phyloP scores from a whole-genome alignment of 2,797 vertebrate genomes.

The Lithobates pipiens region DNA sequence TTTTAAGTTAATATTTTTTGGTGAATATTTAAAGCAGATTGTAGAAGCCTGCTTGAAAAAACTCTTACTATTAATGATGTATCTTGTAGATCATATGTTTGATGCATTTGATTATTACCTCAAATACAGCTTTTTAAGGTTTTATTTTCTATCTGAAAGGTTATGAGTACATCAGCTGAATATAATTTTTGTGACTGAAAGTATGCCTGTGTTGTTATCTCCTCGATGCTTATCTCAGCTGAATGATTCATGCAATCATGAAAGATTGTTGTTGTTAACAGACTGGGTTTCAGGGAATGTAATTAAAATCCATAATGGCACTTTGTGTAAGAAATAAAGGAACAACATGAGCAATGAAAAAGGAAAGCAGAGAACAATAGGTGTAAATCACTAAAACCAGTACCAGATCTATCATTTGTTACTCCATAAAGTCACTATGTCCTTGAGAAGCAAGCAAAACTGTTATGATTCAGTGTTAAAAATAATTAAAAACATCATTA shows the following conservation, averaged over 20 bases:
- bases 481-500: conserved; percentile 69
- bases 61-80: conserved; percentile 1
- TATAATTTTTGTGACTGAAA: conserved; percentile 48
- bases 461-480: conserved; percentile 64
- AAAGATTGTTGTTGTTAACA: conserved; percentile 63
- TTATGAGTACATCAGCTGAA: conserved; percentile 40
- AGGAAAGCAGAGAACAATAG: conserved; percentile 44
- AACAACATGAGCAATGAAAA: conserved; percentile 54
- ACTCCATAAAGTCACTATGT: conserved; percentile 58
- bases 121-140: conserved; percentile 40
- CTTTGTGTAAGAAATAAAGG: conserved; percentile 32
- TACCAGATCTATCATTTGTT: conserved; percentile 42
- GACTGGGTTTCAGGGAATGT: conserved; percentile 50
- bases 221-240: conserved; percentile 57
- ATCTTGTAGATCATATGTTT: background rate
- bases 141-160: conserved; percentile 45
- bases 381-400: conserved; percentile 50
- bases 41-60: background rate
- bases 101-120: conserved; percentile 38
- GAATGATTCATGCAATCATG: conserved; percentile 54
- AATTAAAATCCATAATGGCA: conserved; percentile 62
- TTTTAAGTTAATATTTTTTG: background rate
- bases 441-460: conserved; percentile 63
- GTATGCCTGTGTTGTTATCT: conserved; percentile 50
- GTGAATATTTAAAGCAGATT: background rate